Conservation (phyloP, 1,140 invertebrate genomes). For the Berghia stephanieae region DNA sequence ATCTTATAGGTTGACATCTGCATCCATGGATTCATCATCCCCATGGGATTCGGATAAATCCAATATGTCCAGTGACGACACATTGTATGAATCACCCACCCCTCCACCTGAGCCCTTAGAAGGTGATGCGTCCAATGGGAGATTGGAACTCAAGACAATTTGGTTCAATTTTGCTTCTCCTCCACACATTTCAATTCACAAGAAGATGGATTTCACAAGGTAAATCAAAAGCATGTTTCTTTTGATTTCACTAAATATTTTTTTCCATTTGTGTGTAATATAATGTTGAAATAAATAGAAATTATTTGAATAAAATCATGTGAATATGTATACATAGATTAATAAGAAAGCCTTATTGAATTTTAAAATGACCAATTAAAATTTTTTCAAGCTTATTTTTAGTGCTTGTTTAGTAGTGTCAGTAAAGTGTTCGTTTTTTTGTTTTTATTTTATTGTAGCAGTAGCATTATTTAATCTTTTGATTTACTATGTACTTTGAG, state of each 20-base stretch:
- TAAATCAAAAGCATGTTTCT: constrained; percentile 58
- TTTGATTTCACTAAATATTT: neutral
- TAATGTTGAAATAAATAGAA: too few relatives aligned
- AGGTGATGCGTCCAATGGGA: constrained; percentile 67
- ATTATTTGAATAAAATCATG: neutral
- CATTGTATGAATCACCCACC: neutral
- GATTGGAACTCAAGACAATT: constrained; percentile 85
- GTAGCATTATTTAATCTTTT: too few relatives aligned
- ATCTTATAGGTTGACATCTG: constrained; percentile 34
- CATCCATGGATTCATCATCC: constrained; percentile 40
- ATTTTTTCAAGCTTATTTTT: too few relatives aligned
- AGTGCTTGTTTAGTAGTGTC: too few relatives aligned
- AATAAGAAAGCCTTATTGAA: too few relatives aligned
- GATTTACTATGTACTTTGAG: too few relatives aligned
- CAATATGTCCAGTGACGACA: constrained; percentile 43
- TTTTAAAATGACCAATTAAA: too few relatives aligned
- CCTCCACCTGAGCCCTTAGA: constrained; percentile 45
- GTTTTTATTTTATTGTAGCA: too few relatives aligned
- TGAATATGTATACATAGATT: too few relatives aligned
- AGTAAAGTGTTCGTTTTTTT: too few relatives aligned
- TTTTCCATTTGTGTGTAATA: neutral
- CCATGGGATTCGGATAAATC: constrained; percentile 57
- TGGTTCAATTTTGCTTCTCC: constrained; percentile 99
- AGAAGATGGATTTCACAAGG: constrained; percentile 94
- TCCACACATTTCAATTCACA: constrained; percentile 89